Evolutionary conservation across 2,113 vertebrate species (phyloP), one percentile per base, ranked within the genome.

Genomic region (Perccottus glenii): DNA sequence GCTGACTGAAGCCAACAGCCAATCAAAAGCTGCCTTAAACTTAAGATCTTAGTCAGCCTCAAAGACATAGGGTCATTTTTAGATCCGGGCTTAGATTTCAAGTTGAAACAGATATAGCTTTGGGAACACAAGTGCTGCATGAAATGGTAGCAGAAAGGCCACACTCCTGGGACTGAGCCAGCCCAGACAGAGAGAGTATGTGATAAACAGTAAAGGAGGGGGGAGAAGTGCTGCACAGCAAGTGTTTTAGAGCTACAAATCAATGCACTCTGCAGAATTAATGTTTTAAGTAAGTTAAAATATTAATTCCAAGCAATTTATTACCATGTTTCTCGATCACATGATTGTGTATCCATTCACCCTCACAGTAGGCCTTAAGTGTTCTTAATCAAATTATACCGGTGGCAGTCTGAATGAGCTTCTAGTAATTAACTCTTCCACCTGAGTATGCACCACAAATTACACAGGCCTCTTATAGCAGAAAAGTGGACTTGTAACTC

Each of bases 331-430:
- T 81, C 74, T 86, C 75, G 73, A 67, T 80, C 67, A 76, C 70
- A 74, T 87, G 77, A 87, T 86, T 88, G 82, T 83, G 78, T 82
- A 78, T 87, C 78, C 77, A 88, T 92, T 93, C 87, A 91, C 77
- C 83, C 78, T 76, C 86, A 66, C 84, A 87, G 86, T 87, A 65
- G 81, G 86, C 67, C 64, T 89, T 73, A 75, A 92, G 90, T 87
- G 81, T 88, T 92, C 86, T 90, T 93, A 90, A 90, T 90, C 77
- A 89, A 90, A 92, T 90, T 85, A 92, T 85, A 86, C 79, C 90
- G 74, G 84, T 87, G 73, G 84, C 88, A 86, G 81, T 77, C 86
- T 75, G 68, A 86, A 76, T 77, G 83, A 86, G 85, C 82, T 82
- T 81, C 81, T 83, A 91, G 87, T 90, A 86, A 92, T 89, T 81